Conservation (phyloP, 2,888 invertebrate genomes). For the Linhomoeus sp. region DNA sequence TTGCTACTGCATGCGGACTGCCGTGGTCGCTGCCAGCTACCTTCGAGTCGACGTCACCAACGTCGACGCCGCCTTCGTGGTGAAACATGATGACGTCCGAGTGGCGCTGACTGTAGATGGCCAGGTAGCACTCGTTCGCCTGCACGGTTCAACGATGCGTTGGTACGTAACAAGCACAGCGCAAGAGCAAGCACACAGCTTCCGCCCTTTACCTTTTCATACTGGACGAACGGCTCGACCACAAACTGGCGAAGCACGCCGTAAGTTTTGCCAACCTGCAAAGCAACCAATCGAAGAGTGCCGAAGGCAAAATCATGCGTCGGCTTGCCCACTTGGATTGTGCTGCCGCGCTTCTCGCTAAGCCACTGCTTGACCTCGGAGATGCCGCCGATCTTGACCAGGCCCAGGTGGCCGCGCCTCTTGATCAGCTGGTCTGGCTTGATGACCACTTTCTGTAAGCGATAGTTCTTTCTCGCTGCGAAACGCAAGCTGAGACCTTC, state of each 20-base stretch:
- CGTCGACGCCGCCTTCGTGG: constrained; percentile 86
- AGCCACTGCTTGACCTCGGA: constrained; percentile 67
- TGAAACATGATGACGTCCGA: constrained; percentile 88
- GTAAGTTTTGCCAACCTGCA: constrained; percentile 55
- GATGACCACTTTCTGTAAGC: constrained; percentile 65
- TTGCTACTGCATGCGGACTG: too few species aligned
- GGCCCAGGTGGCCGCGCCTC: constrained; percentile 81
- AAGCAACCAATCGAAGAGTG: too few species aligned
- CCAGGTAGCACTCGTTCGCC: constrained; percentile 87
- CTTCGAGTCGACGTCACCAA: constrained; percentile 91
- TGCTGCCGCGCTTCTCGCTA: constrained; percentile 39
- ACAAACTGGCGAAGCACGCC: constrained; percentile 83
- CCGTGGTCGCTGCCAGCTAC: too few species aligned
- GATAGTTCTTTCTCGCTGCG: too few species aligned
- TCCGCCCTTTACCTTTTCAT: constrained; percentile 3
- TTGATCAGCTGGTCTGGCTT: constrained; percentile 98
- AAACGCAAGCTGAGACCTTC: too few species aligned
- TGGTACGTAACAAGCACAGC: background rate
- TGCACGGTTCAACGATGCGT: constrained; percentile 32
- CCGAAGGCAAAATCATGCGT: constrained; percentile 4
- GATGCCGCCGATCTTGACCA: constrained; percentile 79
- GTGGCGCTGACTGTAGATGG: constrained; percentile 78
- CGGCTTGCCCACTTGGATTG: constrained; percentile 34
- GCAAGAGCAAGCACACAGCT: background rate
- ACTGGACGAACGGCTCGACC: constrained; percentile 71